These are phyloP conservation scores for Anisognathus igniventris DNA, from an alignment of 2,797 vertebrate species.

Conservation along the genomic window DNA sequence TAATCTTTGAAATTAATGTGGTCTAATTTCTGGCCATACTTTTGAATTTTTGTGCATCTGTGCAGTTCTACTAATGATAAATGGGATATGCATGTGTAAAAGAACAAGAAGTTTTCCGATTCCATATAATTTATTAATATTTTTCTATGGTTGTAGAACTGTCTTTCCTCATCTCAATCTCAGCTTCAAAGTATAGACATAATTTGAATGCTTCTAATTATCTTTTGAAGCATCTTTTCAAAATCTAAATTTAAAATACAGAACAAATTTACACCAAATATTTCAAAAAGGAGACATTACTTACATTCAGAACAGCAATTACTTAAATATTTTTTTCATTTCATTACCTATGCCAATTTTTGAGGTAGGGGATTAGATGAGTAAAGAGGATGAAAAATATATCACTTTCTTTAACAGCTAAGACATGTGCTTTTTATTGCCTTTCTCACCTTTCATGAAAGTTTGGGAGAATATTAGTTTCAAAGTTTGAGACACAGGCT, in stretches of 20 bases:
- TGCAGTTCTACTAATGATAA: background rate
- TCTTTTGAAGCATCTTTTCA: background rate
- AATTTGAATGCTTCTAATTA: background rate
- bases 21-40: background rate
- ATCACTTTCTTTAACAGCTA: background rate
- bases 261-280: background rate
- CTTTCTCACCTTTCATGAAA: background rate
- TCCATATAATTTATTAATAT: background rate
- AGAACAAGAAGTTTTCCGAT: background rate
- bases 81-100: background rate
- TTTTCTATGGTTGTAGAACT: background rate
- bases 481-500: background rate
- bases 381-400: conserved; percentile 40
- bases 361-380: background rate
- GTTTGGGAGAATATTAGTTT: background rate
- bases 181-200: background rate
- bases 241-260: background rate
- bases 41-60: background rate
- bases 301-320: background rate
- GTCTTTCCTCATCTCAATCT: background rate
- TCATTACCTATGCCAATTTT: background rate
- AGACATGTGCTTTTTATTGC: background rate
- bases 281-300: background rate
- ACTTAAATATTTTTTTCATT: background rate
- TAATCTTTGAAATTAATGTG: background rate